Conservation (phyloP, 2,888 invertebrate species). For the Coremacera marginata region DNA sequence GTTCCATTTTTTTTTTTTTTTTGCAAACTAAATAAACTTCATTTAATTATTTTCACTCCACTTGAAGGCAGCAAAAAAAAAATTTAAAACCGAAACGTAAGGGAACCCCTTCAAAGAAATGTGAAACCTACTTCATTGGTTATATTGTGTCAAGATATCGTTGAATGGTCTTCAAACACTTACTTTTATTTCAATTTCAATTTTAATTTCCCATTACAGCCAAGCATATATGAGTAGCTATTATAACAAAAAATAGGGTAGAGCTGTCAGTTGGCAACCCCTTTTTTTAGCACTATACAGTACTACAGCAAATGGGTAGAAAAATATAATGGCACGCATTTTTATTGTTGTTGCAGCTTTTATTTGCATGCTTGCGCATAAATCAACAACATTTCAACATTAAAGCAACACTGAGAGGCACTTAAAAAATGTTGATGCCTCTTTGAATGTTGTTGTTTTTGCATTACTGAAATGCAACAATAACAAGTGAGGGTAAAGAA, state of each 20-base stretch:
- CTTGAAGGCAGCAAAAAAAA: not conserved
- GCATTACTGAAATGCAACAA: slow-evolving; percentile 22
- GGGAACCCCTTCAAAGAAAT: slow-evolving; percentile 25
- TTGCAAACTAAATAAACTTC: slow-evolving; percentile 22
- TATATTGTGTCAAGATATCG: slow-evolving; percentile 27
- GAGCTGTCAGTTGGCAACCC: slow-evolving; percentile 29
- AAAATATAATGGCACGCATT: not conserved
- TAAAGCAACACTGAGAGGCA: slow-evolving; percentile 45
- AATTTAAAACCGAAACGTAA: too few relatives aligned
- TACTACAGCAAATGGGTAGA: not conserved
- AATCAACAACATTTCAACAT: slow-evolving; percentile 48
- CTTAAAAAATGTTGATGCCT: slow-evolving; percentile 39
- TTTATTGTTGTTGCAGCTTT: not conserved
- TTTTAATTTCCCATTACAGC: slow-evolving; percentile 24
- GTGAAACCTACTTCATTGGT: slow-evolving; percentile 36
- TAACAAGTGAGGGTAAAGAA: slow-evolving; percentile 25
- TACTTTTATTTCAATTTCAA: slow-evolving; percentile 32
- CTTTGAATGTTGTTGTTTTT: not conserved
- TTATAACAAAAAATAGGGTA: not conserved
- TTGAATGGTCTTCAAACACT: not conserved
- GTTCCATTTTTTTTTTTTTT: not conserved
- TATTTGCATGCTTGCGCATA: slow-evolving; percentile 32
- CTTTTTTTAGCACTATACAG: slow-evolving; percentile 8
- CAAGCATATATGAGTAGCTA: not conserved
- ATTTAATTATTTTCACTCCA: slow-evolving; percentile 35